Conservation (phyloP, 2,113 vertebrate species). For the Rissa tridactyla region DNA sequence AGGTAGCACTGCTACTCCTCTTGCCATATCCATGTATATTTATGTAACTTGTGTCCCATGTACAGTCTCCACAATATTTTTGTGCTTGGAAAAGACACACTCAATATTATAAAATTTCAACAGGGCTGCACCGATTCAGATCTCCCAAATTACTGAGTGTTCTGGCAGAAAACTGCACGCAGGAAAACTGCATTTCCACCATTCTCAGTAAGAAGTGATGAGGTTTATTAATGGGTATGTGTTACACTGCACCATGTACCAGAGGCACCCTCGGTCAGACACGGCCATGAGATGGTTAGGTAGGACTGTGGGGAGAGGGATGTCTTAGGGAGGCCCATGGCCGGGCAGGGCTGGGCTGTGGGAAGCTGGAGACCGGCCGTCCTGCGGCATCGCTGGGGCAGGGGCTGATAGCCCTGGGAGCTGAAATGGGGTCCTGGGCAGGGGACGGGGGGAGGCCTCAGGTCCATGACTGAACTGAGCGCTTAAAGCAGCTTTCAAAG, state of each 20-base stretch:
- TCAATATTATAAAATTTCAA: not conserved
- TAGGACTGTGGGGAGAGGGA: not conserved
- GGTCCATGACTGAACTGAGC: not conserved
- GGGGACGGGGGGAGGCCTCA: rapidly evolving
- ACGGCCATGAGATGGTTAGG: too few relatives aligned
- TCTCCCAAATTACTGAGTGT: not conserved
- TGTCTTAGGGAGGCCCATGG: too few relatives aligned
- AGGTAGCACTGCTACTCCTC: not conserved
- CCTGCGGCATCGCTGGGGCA: not conserved
- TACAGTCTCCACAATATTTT: not conserved
- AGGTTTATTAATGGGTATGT: not conserved
- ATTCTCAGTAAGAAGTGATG: not conserved
- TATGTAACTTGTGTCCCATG: not conserved
- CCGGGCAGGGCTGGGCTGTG: not conserved
- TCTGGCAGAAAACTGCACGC: not conserved
- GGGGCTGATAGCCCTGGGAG: not conserved
- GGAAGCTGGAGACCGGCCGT: not conserved
- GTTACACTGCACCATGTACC: not conserved
- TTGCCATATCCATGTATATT: not conserved
- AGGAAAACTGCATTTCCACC: not conserved
- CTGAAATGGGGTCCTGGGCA: not conserved
- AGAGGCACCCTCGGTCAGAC: not conserved
- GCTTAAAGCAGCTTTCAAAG: not conserved
- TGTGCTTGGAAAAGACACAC: not conserved
- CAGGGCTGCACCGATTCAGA: not conserved